A percentile compares a stretch with the other conserved stretches of the same genome.
These are phyloP conservation scores for Coracias cyanogaster DNA, from an alignment of 2,797 vertebrate species.

Conservation along the genomic window DNA sequence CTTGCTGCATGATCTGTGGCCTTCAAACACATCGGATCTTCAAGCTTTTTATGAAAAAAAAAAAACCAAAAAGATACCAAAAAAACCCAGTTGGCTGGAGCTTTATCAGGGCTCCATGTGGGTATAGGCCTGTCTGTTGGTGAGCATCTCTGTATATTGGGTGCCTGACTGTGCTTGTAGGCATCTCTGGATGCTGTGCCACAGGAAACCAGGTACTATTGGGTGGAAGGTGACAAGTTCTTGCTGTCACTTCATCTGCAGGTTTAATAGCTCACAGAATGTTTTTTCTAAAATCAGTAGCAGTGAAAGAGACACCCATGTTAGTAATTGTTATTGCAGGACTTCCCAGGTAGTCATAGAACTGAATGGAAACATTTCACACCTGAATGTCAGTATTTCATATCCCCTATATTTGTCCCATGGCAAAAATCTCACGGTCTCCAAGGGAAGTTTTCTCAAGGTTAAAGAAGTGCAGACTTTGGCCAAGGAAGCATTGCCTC, in stretches of 20 bases:
- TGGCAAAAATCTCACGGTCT: background rate
- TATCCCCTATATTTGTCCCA: background rate
- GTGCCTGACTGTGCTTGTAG: fast-evolving
- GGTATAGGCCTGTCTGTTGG: background rate
- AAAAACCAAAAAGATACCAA: background rate
- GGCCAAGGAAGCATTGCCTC: background rate
- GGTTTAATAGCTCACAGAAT: background rate
- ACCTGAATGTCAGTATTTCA: background rate
- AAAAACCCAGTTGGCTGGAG: background rate
- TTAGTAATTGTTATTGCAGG: background rate
- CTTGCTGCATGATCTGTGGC: background rate
- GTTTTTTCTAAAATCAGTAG: background rate
- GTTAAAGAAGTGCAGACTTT: background rate
- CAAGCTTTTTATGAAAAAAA: background rate
- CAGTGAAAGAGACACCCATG: background rate
- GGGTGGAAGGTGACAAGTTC: background rate
- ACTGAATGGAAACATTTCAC: background rate
- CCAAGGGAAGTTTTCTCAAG: background rate
- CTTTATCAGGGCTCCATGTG: background rate
- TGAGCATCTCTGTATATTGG: background rate
- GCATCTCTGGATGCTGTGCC: background rate
- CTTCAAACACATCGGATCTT: background rate
- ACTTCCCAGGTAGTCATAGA: background rate
- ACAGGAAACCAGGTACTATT: background rate
- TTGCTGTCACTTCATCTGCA: background rate